Evolutionary conservation across 30 jellyfish, hydroid and myxozoan genomes (phyloP).

Genomic region (Chrysaora quinquecirrha): DNA sequence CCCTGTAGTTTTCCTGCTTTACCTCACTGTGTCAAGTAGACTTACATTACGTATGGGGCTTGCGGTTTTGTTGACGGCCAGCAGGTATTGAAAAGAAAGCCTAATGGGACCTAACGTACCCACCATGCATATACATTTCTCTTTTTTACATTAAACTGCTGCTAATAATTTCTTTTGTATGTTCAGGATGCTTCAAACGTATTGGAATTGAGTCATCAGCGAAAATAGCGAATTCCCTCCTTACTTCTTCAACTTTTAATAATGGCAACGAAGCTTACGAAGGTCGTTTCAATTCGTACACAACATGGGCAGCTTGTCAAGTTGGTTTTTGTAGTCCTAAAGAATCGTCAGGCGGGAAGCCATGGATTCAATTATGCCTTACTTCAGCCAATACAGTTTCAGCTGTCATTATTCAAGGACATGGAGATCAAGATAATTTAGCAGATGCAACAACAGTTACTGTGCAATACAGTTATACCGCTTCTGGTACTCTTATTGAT

Average conservation of each 20-base stretch:
- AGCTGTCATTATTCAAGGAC: conserved; percentile 49
- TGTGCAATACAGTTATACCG: background rate
- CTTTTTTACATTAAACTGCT: background rate
- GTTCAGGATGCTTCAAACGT: conserved; percentile 25
- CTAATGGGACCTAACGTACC: no score
- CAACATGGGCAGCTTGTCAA: conserved; percentile 54
- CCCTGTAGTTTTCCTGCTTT: no score
- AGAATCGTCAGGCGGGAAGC: conserved; percentile 38
- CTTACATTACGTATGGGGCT: no score
- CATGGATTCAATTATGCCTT: conserved; percentile 62
- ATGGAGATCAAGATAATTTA: conserved; percentile 28
- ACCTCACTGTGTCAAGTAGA: no score
- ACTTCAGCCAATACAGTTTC: conserved; percentile 8
- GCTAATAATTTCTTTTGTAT: no score
- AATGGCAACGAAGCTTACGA: conserved; percentile 25
- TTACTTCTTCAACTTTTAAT: conserved; percentile 39
- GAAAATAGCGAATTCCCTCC: background rate
- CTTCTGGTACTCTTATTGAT: conserved; percentile 9
- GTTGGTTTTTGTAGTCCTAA: conserved; percentile 33
- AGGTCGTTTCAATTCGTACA: conserved; percentile 22
- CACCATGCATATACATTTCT: background rate
- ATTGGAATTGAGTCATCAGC: conserved; percentile 31
- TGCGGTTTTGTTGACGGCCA: no score
- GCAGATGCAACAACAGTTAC: conserved; percentile 48
- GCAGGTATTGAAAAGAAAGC: no score